Percentiles rank a stretch among this genome's conserved stretches.
phyloP scores from a whole-genome alignment of 2,113 vertebrate species.

The Octodon degus region DNA sequence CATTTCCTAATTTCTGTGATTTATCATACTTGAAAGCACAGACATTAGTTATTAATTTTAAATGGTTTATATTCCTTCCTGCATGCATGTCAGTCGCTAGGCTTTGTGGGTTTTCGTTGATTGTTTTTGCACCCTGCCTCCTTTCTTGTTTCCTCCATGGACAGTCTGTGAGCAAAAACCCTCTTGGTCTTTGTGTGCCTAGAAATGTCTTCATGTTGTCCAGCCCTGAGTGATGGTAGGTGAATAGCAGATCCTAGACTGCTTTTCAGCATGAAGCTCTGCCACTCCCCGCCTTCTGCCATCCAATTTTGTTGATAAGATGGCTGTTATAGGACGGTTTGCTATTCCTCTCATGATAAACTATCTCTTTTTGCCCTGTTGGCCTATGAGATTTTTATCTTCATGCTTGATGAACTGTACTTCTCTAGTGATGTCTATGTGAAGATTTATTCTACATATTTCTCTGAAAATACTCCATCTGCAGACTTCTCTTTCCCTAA shows the following conservation, averaged over 20 bases:
- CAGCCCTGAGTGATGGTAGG: background rate
- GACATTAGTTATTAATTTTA: background rate
- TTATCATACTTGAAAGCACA: conserved; percentile 27
- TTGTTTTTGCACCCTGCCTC: background rate
- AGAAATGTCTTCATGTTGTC: conserved; percentile 6
- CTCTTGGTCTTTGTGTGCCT: background rate
- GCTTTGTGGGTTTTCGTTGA: background rate
- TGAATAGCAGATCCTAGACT: background rate
- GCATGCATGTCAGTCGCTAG: background rate
- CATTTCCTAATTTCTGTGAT: background rate
- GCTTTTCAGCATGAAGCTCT: conserved; percentile 15
- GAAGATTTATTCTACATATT: background rate
- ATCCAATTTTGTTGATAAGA: conserved; percentile 44
- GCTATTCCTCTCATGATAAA: conserved; percentile 18
- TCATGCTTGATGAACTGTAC: background rate
- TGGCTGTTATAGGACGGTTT: conserved; percentile 23
- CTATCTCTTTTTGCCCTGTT: background rate
- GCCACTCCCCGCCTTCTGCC: background rate
- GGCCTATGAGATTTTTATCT: conserved; percentile 56
- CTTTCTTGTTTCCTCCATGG: background rate
- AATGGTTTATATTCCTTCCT: background rate
- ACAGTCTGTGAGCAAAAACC: background rate
- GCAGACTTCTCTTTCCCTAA: background rate
- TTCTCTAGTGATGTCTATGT: background rate
- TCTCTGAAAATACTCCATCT: background rate